Evolutionary conservation across 2,113 vertebrate species (phyloP), one percentile per base, ranked within the genome.

Genomic region (Natator depressus): DNA sequence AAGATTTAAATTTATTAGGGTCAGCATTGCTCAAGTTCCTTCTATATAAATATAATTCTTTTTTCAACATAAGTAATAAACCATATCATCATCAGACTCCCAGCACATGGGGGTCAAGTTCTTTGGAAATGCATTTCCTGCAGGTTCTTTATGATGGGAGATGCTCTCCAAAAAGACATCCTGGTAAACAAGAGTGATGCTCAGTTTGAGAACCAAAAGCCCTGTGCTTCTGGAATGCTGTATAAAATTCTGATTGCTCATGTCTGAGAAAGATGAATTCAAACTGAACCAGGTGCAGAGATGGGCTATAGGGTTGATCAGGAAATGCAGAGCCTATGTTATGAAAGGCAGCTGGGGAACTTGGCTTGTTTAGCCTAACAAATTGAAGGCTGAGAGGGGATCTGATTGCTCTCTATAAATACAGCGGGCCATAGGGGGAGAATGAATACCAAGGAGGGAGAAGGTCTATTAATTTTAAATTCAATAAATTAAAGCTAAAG

Each of bases 31-130:
- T n/a, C 53, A 25, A 55, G 38, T 2, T 1, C 17, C 13, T 6
- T 1, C 72, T 69, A 27, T 81, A 29, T 50, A 5, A 4, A 24
- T 76, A 90, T 55, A 9, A 53, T 84, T 10, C 80, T 29, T 46
- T 25, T 3, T 78, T 20, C 54, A 57, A 54, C 65, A 0, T 27
- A 50, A 8, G n/a, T 55, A 69, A 69, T 65, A 59, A 93, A 85
- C 81, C 72, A 8, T 49, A 87, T 81, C 55, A 14, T 49, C 6
- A 4, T 7, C 5, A 12, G 54, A 16, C 62, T 42, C 29, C 65
- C 46, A 11, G 5, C 0, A 35, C 46, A 5, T 29, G 1, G 19
- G 19, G 78, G 5, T 9, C 2, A 31, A 86, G 0, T 8, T 47
- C 86, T 87, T 29, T 78, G 82, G 81, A 81, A 90, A 7, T 13